phyloP scores from a whole-genome alignment of 2,888 invertebrate genomes.

The Leucozona laternaria region DNA sequence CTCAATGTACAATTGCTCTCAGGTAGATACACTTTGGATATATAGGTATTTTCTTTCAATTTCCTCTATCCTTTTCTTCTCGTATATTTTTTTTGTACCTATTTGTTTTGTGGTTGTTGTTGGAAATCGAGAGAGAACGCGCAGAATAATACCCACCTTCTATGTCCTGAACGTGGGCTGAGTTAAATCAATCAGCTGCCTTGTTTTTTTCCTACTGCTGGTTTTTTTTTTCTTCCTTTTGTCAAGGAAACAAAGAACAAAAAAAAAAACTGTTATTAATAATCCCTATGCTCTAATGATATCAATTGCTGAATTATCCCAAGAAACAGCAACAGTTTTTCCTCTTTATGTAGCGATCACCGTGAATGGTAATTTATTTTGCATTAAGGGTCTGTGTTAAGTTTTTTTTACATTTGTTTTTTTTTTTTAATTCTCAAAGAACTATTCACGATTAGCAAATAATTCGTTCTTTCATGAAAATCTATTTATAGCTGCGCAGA shows the following conservation, averaged over 20 bases:
- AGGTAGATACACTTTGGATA: slow-evolving; percentile 70
- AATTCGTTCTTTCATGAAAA: slow-evolving; percentile 31
- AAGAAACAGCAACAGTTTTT: slow-evolving; percentile 45
- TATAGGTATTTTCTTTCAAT: slow-evolving; percentile 69
- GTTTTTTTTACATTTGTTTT: neutral
- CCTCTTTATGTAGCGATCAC: slow-evolving; percentile 15
- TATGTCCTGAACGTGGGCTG: slow-evolving; percentile 36
- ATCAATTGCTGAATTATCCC: slow-evolving; percentile 40
- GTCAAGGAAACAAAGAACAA: slow-evolving; percentile 45
- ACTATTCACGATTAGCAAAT: slow-evolving; percentile 41
- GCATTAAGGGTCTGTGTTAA: slow-evolving; percentile 55
- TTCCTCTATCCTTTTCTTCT: slow-evolving; percentile 50
- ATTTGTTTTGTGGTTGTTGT: slow-evolving; percentile 8
- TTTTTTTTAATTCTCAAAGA: slow-evolving; percentile 4
- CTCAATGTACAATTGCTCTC: slow-evolving; percentile 42
- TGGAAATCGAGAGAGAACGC: slow-evolving; percentile 50
- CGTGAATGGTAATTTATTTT: slow-evolving; percentile 62
- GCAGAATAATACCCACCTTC: slow-evolving; percentile 35
- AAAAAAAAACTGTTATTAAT: slow-evolving; percentile 44
- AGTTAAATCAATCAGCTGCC: slow-evolving; percentile 72
- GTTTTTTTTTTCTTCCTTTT: slow-evolving; percentile 5
- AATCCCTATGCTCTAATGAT: slow-evolving; percentile 50
- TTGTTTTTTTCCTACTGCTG: slow-evolving; percentile 3
- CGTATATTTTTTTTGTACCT: neutral
- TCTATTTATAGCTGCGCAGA: slow-evolving; percentile 71